A percentile compares a stretch with the other conserved stretches of the same genome.
Evolutionary conservation across 2,797 vertebrate species (phyloP).

Genomic region (Sylvilagus floridanus): DNA sequence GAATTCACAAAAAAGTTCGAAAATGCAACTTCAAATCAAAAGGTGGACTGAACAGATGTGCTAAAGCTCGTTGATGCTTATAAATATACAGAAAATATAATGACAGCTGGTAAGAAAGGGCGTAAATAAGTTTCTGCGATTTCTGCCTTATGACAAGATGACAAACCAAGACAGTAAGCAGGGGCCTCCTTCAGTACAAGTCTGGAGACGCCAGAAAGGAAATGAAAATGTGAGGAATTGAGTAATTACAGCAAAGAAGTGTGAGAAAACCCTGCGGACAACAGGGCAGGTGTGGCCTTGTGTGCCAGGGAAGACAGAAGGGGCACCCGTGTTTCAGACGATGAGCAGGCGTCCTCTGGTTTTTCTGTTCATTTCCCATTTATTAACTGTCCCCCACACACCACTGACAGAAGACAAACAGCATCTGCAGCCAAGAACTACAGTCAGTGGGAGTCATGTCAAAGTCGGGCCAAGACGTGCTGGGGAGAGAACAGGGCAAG

Average conservation of each 20-base stretch:
- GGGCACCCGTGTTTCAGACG: neutral
- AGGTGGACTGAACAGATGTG: neutral
- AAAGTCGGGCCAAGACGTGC: neutral
- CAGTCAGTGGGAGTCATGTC: neutral
- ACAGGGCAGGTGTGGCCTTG: neutral
- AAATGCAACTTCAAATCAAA: neutral
- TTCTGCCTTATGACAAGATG: slow-evolving; percentile 42
- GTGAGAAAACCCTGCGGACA: slow-evolving; percentile 1
- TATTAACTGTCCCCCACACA: neutral
- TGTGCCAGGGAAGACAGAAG: neutral
- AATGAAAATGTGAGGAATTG: neutral
- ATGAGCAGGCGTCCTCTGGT: neutral
- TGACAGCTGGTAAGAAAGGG: neutral
- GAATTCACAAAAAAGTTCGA: neutral
- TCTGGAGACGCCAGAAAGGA: neutral
- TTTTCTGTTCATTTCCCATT: neutral
- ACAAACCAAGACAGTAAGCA: neutral
- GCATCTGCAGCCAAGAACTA: neutral
- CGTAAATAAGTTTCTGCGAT: neutral
- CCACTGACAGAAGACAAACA: slow-evolving; percentile 39
- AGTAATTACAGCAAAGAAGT: slow-evolving; percentile 25
- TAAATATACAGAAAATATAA: neutral
- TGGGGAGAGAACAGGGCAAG: neutral
- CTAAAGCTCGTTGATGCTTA: neutral
- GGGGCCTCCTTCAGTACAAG: neutral